Evolutionary conservation across 2,888 invertebrate genomes (phyloP).

Genomic region (Thymelicus lineola): DNA sequence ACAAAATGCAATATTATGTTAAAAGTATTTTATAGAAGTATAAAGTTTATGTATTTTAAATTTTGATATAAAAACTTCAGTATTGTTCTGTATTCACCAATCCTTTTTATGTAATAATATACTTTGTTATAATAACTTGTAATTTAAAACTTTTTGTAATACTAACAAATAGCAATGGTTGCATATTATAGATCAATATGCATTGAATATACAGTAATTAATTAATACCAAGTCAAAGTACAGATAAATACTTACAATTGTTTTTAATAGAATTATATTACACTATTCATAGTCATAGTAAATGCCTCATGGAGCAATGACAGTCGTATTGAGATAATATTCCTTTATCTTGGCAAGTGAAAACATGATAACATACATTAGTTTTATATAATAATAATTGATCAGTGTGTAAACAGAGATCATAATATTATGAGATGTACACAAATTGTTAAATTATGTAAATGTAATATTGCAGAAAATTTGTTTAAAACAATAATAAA

Average conservation of each 20-base stretch:
- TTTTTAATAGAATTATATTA: background rate
- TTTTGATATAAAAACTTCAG: no score
- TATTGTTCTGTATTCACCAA: no score
- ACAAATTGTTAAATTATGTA: background rate
- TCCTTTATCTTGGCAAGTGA: background rate
- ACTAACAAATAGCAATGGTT: background rate
- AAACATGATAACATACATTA: background rate
- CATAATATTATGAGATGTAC: background rate
- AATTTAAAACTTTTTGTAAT: no score
- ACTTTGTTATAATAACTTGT: no score
- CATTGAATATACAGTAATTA: background rate
- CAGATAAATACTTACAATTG: slow-evolving; percentile 1
- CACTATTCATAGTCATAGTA: slow-evolving; percentile 2
- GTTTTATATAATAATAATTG: background rate
- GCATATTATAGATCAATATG: background rate
- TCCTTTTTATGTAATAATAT: no score
- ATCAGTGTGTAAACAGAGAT: background rate
- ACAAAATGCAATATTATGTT: background rate
- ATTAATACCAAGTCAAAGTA: background rate
- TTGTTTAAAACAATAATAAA: background rate
- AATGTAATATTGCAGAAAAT: background rate
- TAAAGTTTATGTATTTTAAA: no score
- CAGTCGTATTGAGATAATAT: background rate
- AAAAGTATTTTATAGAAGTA: no score
- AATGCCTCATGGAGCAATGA: background rate